These are phyloP conservation scores for Sebastes hubbsi DNA, from an alignment of 2,797 vertebrate genomes.

Conservation along the genomic window DNA sequence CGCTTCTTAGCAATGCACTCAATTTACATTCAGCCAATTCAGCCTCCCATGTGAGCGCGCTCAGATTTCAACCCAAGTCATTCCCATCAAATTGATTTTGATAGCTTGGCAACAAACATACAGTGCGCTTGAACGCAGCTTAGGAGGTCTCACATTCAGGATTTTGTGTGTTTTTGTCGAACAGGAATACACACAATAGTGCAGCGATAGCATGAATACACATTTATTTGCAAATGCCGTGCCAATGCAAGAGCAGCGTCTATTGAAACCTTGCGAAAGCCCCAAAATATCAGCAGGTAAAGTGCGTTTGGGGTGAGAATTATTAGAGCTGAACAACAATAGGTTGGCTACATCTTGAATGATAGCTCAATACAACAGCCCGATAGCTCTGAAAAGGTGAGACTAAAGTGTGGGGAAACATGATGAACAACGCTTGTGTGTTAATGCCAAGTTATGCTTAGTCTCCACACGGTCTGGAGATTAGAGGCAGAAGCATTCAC, in stretches of 20 bases:
- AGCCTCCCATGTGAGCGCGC: constrained; percentile 17
- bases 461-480: constrained; percentile 50
- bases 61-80: constrained; percentile 24
- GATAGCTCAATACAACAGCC: constrained; percentile 13
- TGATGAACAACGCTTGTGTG: constrained; percentile 38
- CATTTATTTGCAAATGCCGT: constrained; percentile 13
- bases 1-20: constrained; percentile 3
- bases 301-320: constrained; percentile 3
- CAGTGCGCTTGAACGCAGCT: background rate
- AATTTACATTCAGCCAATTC: constrained; percentile 26
- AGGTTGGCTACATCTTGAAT: constrained; percentile 6
- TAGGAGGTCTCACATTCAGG: background rate
- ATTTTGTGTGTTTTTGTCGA: background rate
- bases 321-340: constrained; percentile 9
- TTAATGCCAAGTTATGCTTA: constrained; percentile 56
- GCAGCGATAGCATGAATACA: background rate
- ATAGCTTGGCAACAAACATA: constrained; percentile 12
- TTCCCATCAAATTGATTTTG: constrained; percentile 29
- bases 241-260: background rate
- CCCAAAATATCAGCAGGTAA: background rate
- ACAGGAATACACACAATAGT: background rate
- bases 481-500: constrained; percentile 45
- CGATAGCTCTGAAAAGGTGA: constrained; percentile 3
- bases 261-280: background rate
- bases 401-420: constrained; percentile 32